These are phyloP conservation scores for Vanessa atalanta DNA, from an alignment of 1,140 invertebrate species.

Conservation along the genomic window DNA sequence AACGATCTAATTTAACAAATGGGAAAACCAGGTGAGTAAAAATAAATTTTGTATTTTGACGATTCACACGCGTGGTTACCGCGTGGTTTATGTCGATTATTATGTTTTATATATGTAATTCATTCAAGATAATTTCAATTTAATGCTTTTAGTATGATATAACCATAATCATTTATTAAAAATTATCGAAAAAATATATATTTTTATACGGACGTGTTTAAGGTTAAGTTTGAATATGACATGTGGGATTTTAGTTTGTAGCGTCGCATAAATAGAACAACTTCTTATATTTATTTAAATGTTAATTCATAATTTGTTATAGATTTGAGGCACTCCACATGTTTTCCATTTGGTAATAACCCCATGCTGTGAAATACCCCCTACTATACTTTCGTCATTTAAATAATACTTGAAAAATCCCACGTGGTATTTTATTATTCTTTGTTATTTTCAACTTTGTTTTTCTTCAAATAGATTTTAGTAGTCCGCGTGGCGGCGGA, in stretches of 20 bases:
- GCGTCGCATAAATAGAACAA: not conserved
- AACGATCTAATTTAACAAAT: conserved; percentile 42
- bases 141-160: too few relatives aligned
- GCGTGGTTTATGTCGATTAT: conserved; percentile 42
- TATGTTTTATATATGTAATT: not conserved
- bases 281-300: not conserved
- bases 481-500: conserved; percentile 57
- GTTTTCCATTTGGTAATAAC: too few relatives aligned
- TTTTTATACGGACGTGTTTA: not conserved
- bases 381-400: not conserved
- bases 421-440: not conserved
- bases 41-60: conserved; percentile 8
- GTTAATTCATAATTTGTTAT: too few relatives aligned
- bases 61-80: conserved; percentile 35
- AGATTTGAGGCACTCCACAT: too few relatives aligned
- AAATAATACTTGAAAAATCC: not conserved
- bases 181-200: not conserved
- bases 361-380: too few relatives aligned
- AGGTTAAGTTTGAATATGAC: conserved; percentile 10
- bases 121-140: not conserved
- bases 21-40: conserved; percentile 71
- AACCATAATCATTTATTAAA: too few relatives aligned
- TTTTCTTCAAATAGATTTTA: conserved; percentile 56
- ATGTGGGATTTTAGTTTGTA: not conserved
- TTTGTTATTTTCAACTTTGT: not conserved